Base-by-base conservation (phyloP, 2,888 invertebrate genomes). In the Parnassius apollo region DNA sequence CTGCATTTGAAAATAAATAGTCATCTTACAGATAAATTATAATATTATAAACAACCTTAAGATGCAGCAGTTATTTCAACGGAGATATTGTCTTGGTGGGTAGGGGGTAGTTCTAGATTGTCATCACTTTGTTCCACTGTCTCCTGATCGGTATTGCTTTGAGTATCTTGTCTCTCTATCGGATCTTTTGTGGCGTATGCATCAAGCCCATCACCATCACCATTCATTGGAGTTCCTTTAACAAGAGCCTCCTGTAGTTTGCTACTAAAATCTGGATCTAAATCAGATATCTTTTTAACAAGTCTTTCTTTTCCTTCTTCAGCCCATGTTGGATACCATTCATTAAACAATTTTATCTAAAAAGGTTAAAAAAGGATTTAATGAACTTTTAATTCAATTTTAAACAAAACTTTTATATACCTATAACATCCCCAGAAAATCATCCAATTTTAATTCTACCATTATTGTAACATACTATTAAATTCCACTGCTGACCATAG, bases 311-410 rank as follows among this genome's bases (percentile, higher is more conserved):
- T 95, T 68, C 96, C 95, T 67, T 95, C 95, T 53, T 93, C 92
- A 8, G 94, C 93, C 97, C 97, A 97, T 72, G 94, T 94, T 13
- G 94, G 93, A 74, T 94, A 95, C 97, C 97, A 97, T 84, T 97
- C 96, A 73, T 95, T 94, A 76, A 97, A 97, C 52, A 97, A 84
- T 86, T 97, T 97, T 56, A 95, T 94, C 95, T 95, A 81, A 67
- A 86, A 82, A 63, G 52, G 42, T 58, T 46, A 48, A 54, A 60
- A 57, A 18, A 52, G 2, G 12, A 9, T 13, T 9, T 53, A 13
- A 52, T 35, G 3, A 35, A 35, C 35, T 35, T 35, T 35, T 35
- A 7, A 35, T 35, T 35, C 35, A 35, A 35, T 35, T 35, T 35
- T 7, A 35, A 35, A 7, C 35, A 35, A 35, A 35, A 35, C 35